Base-by-base conservation (phyloP, 37 sponge, comb jelly and placozoan genomes). In the Hexactinellida sp. region DNA sequence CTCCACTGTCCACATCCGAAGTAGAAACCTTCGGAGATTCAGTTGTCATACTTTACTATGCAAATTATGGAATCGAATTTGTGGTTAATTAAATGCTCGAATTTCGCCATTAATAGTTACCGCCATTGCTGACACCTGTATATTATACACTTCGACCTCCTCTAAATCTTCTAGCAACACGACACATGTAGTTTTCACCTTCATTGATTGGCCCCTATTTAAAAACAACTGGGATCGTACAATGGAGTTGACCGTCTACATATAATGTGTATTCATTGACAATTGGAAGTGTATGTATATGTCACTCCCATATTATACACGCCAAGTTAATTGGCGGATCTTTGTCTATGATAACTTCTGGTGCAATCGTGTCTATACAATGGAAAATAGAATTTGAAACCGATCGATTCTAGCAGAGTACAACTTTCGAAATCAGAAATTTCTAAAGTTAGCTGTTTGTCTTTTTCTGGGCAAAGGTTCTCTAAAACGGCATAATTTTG, bases 101-200 rank as follows among this genome's bases (percentile, higher is more conserved):
- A 28, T 63, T 63, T 7, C 13, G 13, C 76, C 76, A 7, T 63
- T 23, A n/a, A 28, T 21, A 63, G 76, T 32, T 23, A 7, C 13
- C 76, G 76, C 76, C 5, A 63, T 23, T 3, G 76, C 76, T 7
- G 76, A 10, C 21, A 63, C 76, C 76, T 63, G 76, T 63, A 63
- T 63, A 23, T 7, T 7, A 28, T 63, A 63, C 76, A 63, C 28
- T 23, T 63, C 76, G 19, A 7, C 76, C 34, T 63, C 76, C 13
- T 63, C 76, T 23, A 63, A 63, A 63, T 63, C 76, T 28, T 63
- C 76, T 63, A 63, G 76, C 3, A 63, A n/a, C 21, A 63, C 76
- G 28, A 63, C 76, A 63, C 76, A 63, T n/a, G 3, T 63, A 3
- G 76, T 32, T 63, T 63, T 63, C 76, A 10, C 76, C 76, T 10